Base-by-base conservation (phyloP, 2,888 invertebrate species). In the Spodoptera littoralis region DNA sequence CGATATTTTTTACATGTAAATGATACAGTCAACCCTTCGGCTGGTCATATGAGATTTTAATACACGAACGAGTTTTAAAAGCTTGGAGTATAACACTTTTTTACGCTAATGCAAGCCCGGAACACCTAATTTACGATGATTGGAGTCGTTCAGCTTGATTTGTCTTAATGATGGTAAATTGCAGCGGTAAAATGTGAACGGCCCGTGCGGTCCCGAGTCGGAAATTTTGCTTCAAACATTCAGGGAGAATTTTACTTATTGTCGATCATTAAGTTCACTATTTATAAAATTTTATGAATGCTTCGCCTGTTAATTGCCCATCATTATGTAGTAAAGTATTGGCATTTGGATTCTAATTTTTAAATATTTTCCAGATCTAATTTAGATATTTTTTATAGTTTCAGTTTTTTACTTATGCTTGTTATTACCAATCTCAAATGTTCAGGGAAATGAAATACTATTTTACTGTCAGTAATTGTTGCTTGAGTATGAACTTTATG, bases 141-240 rank as follows among this genome's bases (percentile, higher is more conserved):
- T 89, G 91, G 85, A 88, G 82, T 89, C 90, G 83, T 87, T 89
- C 81, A 76, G 79, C 83, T 87, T 90, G 90, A 92, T 92, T 93
- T 89, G 87, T 87, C 85, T 84, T 93, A 93, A 94, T 93, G 92
- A 88, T 84, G 84, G 83, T 86, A 92, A 93, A 94, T 94, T 90
- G 88, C 85, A 65, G 82, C 84, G 75, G 84, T 86, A 88, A 90
- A 89, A 86, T 81, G 82, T 76, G 76, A 70, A 52, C 81, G 81
- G 82, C 84, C 86, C 89, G 88, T 88, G 91, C 88, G 85, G 84
- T 85, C 84, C 73, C 48, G 9, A 69, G 67, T 48, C 48, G 57
- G 46, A 85, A 84, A 88, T 87, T 85, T 83, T 79, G 76, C 68
- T 59, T 59, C 65, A 76, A 78, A 80, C 83, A 82, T 84, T 87